These are phyloP conservation scores for Tretioscincus oriximinensis DNA, from an alignment of 2,113 vertebrate genomes.

Conservation along the genomic window DNA sequence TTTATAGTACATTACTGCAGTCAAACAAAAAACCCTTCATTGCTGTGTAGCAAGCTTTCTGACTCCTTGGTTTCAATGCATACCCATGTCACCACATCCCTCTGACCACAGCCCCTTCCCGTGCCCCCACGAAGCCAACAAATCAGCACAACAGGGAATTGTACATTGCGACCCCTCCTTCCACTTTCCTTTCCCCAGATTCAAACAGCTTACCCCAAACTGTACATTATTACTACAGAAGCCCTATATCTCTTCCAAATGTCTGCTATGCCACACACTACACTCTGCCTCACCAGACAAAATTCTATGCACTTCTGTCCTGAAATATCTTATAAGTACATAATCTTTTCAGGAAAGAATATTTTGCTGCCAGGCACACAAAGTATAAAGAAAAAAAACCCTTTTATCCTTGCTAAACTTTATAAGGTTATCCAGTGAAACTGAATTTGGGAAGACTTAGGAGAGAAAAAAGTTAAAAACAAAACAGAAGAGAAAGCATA, in stretches of 20 bases:
- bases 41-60: conserved; percentile 4
- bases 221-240: not conserved
- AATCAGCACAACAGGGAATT: accelerated
- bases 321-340: not conserved
- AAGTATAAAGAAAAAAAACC: not conserved
- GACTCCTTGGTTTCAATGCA: conserved; percentile 19
- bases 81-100: conserved; percentile 35
- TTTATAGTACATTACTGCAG: conserved; percentile 61
- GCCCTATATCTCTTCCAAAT: not conserved
- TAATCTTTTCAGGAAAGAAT: not conserved
- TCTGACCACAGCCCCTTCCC: conserved; percentile 43
- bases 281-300: not conserved
- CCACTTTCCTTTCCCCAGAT: not conserved
- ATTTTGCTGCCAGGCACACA: not conserved
- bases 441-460: too few relatives aligned
- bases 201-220: not conserved
- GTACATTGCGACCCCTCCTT: conserved; percentile 1
- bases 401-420: too few relatives aligned
- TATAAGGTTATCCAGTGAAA: too few relatives aligned
- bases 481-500: too few relatives aligned
- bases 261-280: not conserved
- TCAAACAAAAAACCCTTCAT: conserved; percentile 68
- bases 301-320: not conserved
- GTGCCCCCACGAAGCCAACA: not conserved
- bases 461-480: too few relatives aligned